Evolutionary conservation across 2,888 invertebrate species (phyloP), one percentile per base, ranked within the genome.

Genomic region (Holacanthella duospinosa): DNA sequence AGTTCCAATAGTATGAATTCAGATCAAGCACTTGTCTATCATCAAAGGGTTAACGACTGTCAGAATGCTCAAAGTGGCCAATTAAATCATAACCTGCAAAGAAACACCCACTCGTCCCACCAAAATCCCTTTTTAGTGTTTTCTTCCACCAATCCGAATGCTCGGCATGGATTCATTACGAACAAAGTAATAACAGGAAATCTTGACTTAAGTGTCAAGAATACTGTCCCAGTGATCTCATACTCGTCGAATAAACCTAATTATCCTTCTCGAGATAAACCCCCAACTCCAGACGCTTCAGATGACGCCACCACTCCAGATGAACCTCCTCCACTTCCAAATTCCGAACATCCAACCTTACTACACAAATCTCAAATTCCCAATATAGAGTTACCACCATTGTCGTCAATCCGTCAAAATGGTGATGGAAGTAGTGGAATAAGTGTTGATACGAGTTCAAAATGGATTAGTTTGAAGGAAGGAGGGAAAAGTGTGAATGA

Each of bases 361-460:
- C 25, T 57, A 62, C 62, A 62, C 55, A 28, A 54, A 6, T 58
- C 26, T 29, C 61, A 64, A 25, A 63, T 65, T 27, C 66, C 64
- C 56, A 64, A 66, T n/a, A 60, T 70, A 12, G 70, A 68, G 26
- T 61, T 69, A 29, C 67, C 68, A 28, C 64, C 67, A 1, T 44
- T 68, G 43, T 62, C 54, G 36, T 68, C 67, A 57, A 64, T 68
- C 64, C 63, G 72, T 36, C 70, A 72, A 59, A 72, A 70, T 64
- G 72, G 72, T n/a, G 72, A 72, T 67, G 72, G 72, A 29, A 70
- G 70, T 55, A 69, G 69, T 62, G 68, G 65, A 9, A 53, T 62
- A 16, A 48, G 36, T 16, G 16, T 48, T 28, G 58, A 25, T 12
- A 24, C 29, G 6, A 36, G 19, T 25, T 43, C 58, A 24, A 58